These are phyloP conservation scores for Scaptomyza tumidula DNA, from an alignment of 2,888 invertebrate species.

Conservation along the genomic window DNA sequence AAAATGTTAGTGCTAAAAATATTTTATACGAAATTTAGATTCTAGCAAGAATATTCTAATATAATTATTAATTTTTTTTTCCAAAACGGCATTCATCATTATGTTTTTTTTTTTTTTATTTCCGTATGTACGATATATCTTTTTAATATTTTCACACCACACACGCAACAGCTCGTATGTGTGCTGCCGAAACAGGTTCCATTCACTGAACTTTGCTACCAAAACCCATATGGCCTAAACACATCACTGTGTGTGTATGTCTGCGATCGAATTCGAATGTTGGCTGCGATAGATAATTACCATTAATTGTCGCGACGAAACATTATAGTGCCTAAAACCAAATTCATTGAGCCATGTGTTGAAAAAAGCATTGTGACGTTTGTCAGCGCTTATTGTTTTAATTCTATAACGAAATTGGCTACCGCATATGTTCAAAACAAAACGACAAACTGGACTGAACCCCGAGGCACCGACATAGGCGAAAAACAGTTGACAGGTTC, in stretches of 20 bases:
- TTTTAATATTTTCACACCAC: conserved; percentile 45
- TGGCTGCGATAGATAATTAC: conserved; percentile 66
- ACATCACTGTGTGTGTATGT: conserved; percentile 4
- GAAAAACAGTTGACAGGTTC: conserved; percentile 44
- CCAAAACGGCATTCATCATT: neutral
- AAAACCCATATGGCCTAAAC: conserved; percentile 34
- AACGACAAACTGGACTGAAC: conserved; percentile 33
- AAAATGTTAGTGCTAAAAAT: too few species aligned
- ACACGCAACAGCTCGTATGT: conserved; percentile 15
- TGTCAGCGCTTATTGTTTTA: conserved; percentile 76
- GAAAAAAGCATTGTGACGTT: conserved; percentile 45
- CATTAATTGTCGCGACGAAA: conserved; percentile 68
- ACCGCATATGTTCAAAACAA: conserved; percentile 31
- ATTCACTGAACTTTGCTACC: conserved; percentile 58
- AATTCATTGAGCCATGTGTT: conserved; percentile 66
- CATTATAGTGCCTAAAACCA: conserved; percentile 53
- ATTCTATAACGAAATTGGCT: conserved; percentile 46
- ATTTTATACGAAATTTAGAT: too few species aligned
- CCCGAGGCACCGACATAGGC: conserved; percentile 20
- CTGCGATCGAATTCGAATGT: conserved; percentile 45
- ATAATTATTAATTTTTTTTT: neutral
- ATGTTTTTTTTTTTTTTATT: neutral
- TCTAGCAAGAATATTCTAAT: too few species aligned
- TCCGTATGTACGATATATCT: conserved; percentile 24
- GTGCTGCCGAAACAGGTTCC: conserved; percentile 63